phyloP scores from a whole-genome alignment of 2,797 vertebrate genomes.

The Pseudochaenichthys georgianus region DNA sequence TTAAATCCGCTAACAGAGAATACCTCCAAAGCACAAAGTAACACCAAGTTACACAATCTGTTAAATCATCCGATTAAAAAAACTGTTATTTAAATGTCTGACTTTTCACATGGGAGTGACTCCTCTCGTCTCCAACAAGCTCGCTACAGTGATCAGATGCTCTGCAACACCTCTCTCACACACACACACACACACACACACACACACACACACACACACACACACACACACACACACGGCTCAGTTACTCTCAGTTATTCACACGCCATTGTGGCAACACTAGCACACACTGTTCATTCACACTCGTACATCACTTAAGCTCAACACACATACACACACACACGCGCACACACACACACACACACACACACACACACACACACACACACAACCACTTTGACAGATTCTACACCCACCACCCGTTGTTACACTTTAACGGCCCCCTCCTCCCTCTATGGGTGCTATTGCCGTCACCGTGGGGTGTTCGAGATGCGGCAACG shows the following conservation, averaged over 20 bases:
- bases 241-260: conserved; percentile 46
- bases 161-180: conserved; percentile 38
- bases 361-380: conserved; percentile 33
- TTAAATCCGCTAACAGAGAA: background rate
- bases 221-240: conserved; percentile 5
- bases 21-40: background rate
- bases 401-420: conserved; percentile 74
- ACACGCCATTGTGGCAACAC: conserved; percentile 42
- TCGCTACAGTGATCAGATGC: conserved; percentile 4
- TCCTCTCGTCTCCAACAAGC: conserved; percentile 16
- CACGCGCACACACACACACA: background rate
- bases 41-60: conserved; percentile 9
- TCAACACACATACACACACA: conserved; percentile 10
- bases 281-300: conserved; percentile 43
- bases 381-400: conserved; percentile 36
- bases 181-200: conserved; percentile 25
- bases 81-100: conserved; percentile 14
- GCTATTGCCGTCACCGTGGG: conserved; percentile 66
- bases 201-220: conserved; percentile 23
- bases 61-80: conserved; percentile 13
- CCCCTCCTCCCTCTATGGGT: conserved; percentile 59
- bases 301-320: conserved; percentile 23
- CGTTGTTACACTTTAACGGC: conserved; percentile 53
- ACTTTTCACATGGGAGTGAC: conserved; percentile 27
- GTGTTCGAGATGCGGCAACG: conserved; percentile 53